Conservation (phyloP, 53 echinoderm and acorn worm genomes). For the Echinometra lucunter region DNA sequence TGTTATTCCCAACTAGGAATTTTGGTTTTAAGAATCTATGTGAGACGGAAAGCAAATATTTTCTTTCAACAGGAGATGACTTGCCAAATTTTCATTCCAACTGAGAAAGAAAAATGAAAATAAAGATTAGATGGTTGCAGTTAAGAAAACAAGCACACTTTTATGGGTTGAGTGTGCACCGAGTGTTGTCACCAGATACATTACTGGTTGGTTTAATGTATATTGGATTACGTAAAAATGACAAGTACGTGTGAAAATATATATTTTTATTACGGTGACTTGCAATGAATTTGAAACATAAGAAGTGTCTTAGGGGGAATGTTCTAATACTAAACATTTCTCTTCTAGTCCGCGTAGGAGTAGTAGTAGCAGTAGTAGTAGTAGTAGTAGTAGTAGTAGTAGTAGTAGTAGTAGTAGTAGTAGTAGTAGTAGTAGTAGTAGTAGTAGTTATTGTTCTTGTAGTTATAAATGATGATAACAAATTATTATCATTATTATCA, state of each 20-base stretch:
- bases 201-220: not conserved
- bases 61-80: not conserved
- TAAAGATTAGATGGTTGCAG: not conserved
- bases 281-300: not conserved
- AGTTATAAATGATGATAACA: too few species aligned
- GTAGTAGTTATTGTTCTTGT: too few species aligned
- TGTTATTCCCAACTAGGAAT: not conserved
- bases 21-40: not conserved
- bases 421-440: too few species aligned
- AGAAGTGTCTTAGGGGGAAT: not conserved
- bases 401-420: too few species aligned
- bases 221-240: not conserved
- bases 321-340: too few species aligned
- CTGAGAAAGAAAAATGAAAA: not conserved
- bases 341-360: too few species aligned
- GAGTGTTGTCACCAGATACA: not conserved
- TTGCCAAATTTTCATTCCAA: not conserved
- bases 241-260: too few species aligned
- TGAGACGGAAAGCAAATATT: not conserved
- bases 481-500: too few species aligned
- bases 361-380: too few species aligned
- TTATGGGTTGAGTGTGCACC: not conserved
- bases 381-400: too few species aligned
- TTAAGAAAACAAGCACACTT: not conserved
- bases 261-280: not conserved